Evolutionary conservation across 2,888 invertebrate genomes (phyloP), one percentile per base, ranked within the genome.

Genomic region (Cybosia mesomella): DNA sequence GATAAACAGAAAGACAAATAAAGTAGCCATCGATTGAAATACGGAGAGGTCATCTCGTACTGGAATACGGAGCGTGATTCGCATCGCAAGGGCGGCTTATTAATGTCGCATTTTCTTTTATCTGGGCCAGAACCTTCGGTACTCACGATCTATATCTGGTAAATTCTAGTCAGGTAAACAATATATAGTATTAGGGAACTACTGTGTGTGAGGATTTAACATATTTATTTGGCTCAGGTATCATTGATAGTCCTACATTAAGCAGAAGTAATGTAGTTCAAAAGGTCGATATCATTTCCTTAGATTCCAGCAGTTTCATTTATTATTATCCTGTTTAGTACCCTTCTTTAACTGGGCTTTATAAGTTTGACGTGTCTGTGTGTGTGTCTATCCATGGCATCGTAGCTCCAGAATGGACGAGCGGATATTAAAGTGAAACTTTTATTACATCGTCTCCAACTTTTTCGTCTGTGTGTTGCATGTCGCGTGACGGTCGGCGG

Each of bases 1-100:
- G 83, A 88, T 90, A 89, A 90, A 89, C 85, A 87, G 83, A 83
- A 85, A 87, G 88, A 90, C 90, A 89, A 91, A 89, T 89, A 91
- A 89, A 89, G 83, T 81, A 75, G 83, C 83, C 82, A 80, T 87
- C 83, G 83, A 85, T 83, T 82, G 85, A 84, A 85, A 85, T 77
- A 80, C 76, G 75, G 71, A 69, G 70, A 72, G 72, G 76, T 67
- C 73, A 67, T 72, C 54, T 34, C 43, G 62, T 24, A 32, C 43
- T 63, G 58, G 62, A 68, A 60, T 63, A 67, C 18, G 28, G 53
- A 13, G 13, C 73, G 78, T 77, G 80, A 49, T 64, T 13, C 57
- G 75, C 72, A 73, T 80, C 34, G 21, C 22, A 67, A 74, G 58
- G 18, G 63, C 11, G 59, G 55, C 4, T 67, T 76, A 76, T 74